These are phyloP conservation scores for Sarcophaga carnaria DNA, from an alignment of 2,888 invertebrate genomes.

Conservation along the genomic window DNA sequence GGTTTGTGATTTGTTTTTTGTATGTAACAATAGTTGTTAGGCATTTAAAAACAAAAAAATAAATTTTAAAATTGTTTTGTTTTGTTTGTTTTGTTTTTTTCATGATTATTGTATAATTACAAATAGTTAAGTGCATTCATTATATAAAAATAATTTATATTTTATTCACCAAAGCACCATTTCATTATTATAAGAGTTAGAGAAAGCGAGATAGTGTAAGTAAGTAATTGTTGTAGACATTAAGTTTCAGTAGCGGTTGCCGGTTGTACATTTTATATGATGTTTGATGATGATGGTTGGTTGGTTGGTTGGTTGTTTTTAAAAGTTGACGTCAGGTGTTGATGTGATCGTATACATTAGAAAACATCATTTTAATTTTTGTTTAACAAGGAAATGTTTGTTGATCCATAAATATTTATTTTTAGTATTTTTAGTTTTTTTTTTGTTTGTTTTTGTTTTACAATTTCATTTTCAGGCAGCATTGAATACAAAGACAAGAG, in stretches of 20 bases:
- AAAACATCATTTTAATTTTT: constrained; percentile 36
- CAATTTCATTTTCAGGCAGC: constrained; percentile 57
- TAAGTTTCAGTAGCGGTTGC: constrained; percentile 40
- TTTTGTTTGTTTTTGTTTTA: constrained; percentile 30
- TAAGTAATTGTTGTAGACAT: constrained; percentile 10
- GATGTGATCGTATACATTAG: neutral
- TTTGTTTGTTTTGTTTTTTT: constrained; percentile 14
- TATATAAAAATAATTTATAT: constrained; percentile 49
- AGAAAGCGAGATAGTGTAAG: neutral
- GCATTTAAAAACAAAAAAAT: constrained; percentile 33
- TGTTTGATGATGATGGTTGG: constrained; percentile 13
- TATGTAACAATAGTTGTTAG: constrained; percentile 8
- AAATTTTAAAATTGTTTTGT: neutral
- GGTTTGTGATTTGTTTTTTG: constrained; percentile 4
- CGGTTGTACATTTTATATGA: constrained; percentile 42
- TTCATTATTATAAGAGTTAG: constrained; percentile 19
- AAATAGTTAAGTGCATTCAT: constrained; percentile 55
- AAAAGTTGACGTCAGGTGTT: constrained; percentile 22
- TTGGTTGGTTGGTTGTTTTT: neutral
- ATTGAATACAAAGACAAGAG: constrained; percentile 64
- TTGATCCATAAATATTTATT: constrained; percentile 54
- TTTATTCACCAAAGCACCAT: constrained; percentile 67
- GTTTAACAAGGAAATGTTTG: constrained; percentile 16
- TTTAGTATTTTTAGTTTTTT: constrained; percentile 11
- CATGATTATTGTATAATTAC: constrained; percentile 13